Evolutionary conservation across 2,888 invertebrate species (phyloP).

Genomic region (Terebella lapidaria): DNA sequence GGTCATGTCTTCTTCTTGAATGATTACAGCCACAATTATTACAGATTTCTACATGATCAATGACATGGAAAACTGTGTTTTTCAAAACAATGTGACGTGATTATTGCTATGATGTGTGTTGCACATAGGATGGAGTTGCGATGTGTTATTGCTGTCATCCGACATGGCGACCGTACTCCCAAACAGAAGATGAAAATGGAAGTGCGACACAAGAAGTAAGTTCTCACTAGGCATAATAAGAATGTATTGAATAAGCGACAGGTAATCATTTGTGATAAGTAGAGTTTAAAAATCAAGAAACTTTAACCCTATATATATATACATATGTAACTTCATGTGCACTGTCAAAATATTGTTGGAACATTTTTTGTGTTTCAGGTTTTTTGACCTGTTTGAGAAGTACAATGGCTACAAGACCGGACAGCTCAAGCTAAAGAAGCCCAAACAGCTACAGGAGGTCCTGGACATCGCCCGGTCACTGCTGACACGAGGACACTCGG

Average conservation of each 20-base stretch:
- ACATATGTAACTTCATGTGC: no score
- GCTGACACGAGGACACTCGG: constrained; percentile 42
- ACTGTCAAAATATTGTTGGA: neutral
- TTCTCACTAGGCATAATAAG: neutral
- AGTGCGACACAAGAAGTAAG: constrained; percentile 69
- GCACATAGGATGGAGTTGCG: constrained; percentile 72
- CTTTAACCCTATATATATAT: no score
- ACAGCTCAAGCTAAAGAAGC: constrained; percentile 94
- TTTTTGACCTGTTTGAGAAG: constrained; percentile 97
- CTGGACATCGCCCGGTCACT: constrained; percentile 80
- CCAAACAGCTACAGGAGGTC: constrained; percentile 78
- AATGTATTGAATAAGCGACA: no score
- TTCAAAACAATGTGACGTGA: no score
- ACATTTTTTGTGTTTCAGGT: constrained; percentile 60
- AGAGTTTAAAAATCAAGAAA: no score
- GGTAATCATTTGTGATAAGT: no score
- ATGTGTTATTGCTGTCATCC: constrained; percentile 93
- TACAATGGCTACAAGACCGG: constrained; percentile 90
- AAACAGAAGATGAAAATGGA: constrained; percentile 99
- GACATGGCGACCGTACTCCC: constrained; percentile 97
- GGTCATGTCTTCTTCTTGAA: no score
- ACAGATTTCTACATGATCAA: no score
- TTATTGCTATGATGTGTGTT: no score
- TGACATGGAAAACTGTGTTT: no score
- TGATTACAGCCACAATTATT: no score